Evolutionary conservation across 1,140 invertebrate genomes (phyloP).

Genomic region (Phymorhynchus buccinoides): DNA sequence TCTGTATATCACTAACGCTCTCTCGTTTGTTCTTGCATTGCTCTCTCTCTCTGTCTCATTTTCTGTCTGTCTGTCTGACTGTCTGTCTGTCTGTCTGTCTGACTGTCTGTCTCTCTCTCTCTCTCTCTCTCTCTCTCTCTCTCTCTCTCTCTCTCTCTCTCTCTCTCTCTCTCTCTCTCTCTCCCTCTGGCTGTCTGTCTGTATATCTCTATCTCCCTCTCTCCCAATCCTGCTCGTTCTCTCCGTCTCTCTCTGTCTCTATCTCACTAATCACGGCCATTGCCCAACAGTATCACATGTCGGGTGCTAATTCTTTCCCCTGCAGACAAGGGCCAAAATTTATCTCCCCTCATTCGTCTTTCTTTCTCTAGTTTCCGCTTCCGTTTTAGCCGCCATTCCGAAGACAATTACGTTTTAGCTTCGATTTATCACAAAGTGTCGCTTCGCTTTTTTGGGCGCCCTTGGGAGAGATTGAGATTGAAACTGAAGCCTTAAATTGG

Average conservation of each 20-base stretch:
- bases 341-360: conserved; percentile 9
- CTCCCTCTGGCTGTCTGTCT: neutral
- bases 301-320: neutral
- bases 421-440: neutral
- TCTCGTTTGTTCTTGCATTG: no score
- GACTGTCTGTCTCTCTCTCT: no score
- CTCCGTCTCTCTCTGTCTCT: neutral
- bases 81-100: no score
- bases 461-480: neutral
- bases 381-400: neutral
- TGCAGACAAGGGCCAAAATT: neutral
- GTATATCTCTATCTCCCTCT: no score
- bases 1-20: no score
- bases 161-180: conserved; percentile 1
- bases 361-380: neutral
- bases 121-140: no score
- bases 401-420: neutral
- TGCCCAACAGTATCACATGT: neutral
- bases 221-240: neutral
- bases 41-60: no score
- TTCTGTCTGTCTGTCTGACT: no score
- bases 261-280: neutral
- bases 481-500: neutral
- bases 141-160: no score
- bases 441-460: neutral